Conservation (phyloP, 1,140 invertebrate genomes). For the Chlorops oryzae region DNA sequence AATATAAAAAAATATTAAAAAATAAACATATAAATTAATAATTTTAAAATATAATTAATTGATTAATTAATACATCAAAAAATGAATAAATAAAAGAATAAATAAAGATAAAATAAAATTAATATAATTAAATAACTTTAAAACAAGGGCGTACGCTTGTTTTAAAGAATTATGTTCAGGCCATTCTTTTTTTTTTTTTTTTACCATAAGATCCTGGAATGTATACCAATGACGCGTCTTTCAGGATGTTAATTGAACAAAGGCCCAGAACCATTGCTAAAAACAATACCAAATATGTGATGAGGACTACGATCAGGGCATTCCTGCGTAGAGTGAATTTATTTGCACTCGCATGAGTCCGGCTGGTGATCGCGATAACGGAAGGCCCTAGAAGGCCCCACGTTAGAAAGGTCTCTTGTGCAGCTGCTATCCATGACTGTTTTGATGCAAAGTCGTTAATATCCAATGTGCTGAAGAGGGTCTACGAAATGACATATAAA, state of each 20-base stretch:
- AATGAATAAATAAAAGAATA: too few relatives aligned
- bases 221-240: constrained; percentile 65
- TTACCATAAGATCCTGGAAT: constrained; percentile 80
- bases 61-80: neutral
- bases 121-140: too few relatives aligned
- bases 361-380: constrained; percentile 70
- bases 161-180: too few relatives aligned
- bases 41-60: neutral
- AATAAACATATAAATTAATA: too few relatives aligned
- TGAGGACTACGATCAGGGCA: constrained; percentile 68
- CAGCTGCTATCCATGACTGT: constrained; percentile 83
- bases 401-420: constrained; percentile 80
- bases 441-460: constrained; percentile 79
- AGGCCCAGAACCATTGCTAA: constrained; percentile 73
- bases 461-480: constrained; percentile 67
- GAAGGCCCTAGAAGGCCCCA: constrained; percentile 85
- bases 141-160: too few relatives aligned
- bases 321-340: constrained; percentile 68
- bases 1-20: too few relatives aligned
- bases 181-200: constrained; percentile 15
- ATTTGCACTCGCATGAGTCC: constrained; percentile 54
- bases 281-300: constrained; percentile 69
- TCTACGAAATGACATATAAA: too few relatives aligned
- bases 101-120: too few relatives aligned
- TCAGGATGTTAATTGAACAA: constrained; percentile 69